phyloP scores from a whole-genome alignment of 2,797 vertebrate genomes.

The Alfaro cultratus region DNA sequence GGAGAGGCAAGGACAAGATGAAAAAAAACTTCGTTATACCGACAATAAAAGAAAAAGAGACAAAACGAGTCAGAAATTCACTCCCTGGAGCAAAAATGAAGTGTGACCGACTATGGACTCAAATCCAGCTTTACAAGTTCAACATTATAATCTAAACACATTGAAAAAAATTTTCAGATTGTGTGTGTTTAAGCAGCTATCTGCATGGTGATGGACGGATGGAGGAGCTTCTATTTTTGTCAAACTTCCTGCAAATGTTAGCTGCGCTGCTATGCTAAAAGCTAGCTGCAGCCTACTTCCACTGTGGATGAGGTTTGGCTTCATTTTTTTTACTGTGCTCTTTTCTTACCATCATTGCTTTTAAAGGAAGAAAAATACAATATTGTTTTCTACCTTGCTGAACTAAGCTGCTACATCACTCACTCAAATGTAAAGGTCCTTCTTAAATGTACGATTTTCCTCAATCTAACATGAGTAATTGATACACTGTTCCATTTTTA shows the following conservation, averaged over 20 bases:
- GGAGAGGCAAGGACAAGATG: slow-evolving; percentile 45
- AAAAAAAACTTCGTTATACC: slow-evolving; percentile 30
- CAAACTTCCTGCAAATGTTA: not conserved
- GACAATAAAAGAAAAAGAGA: slow-evolving; percentile 31
- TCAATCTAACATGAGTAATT: not conserved
- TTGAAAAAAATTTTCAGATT: not conserved
- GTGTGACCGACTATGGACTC: not conserved
- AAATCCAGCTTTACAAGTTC: not conserved
- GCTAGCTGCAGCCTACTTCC: not conserved
- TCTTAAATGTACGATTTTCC: not conserved
- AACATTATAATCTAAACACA: not conserved
- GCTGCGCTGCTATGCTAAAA: not conserved
- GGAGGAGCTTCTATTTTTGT: not conserved
- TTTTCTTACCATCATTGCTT: not conserved
- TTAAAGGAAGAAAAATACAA: too few relatives aligned
- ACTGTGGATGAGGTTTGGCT: not conserved
- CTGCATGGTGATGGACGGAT: not conserved
- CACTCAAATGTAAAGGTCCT: not conserved
- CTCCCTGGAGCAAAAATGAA: not conserved
- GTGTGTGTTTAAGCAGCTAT: not conserved
- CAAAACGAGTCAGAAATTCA: not conserved
- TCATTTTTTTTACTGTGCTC: not conserved
- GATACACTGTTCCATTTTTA: not conserved
- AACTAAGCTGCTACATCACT: not conserved
- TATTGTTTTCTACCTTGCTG: not conserved